Evolutionary conservation across 2,888 invertebrate species (phyloP).

Genomic region (Alcis repandata): DNA sequence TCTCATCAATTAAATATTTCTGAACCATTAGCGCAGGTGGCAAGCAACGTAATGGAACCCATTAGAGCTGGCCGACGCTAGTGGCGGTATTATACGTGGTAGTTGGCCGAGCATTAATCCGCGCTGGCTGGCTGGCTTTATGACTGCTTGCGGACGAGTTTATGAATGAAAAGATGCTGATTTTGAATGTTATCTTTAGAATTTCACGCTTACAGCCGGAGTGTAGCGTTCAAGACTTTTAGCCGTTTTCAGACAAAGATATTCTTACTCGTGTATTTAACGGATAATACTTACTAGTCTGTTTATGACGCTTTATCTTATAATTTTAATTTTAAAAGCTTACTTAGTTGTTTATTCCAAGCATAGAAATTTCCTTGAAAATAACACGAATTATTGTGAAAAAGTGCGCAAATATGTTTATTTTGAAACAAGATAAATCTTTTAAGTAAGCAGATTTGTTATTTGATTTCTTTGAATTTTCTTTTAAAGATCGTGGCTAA

Average conservation of each 20-base stretch:
- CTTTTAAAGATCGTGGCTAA: background rate
- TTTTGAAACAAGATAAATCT: background rate
- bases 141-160: slow-evolving; percentile 18
- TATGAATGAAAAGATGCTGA: slow-evolving; percentile 14
- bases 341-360: background rate
- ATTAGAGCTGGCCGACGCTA: slow-evolving; percentile 69
- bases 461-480: background rate
- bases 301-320: too few species aligned
- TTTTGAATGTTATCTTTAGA: background rate
- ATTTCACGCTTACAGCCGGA: background rate
- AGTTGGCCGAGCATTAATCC: slow-evolving; percentile 64
- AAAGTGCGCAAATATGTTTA: background rate
- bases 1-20: slow-evolving; percentile 84
- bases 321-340: too few species aligned
- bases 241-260: too few species aligned
- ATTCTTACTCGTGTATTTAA: too few species aligned
- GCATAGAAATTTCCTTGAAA: background rate
- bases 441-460: background rate
- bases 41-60: slow-evolving; percentile 80
- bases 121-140: slow-evolving; percentile 53
- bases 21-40: slow-evolving; percentile 83
- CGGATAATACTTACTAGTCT: too few species aligned
- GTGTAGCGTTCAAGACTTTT: too few species aligned
- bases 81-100: slow-evolving; percentile 63
- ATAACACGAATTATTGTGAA: background rate